Evolutionary conservation across 2,113 vertebrate genomes (phyloP), one percentile per base, ranked within the genome.

Genomic region (Meleagris gallopavo): DNA sequence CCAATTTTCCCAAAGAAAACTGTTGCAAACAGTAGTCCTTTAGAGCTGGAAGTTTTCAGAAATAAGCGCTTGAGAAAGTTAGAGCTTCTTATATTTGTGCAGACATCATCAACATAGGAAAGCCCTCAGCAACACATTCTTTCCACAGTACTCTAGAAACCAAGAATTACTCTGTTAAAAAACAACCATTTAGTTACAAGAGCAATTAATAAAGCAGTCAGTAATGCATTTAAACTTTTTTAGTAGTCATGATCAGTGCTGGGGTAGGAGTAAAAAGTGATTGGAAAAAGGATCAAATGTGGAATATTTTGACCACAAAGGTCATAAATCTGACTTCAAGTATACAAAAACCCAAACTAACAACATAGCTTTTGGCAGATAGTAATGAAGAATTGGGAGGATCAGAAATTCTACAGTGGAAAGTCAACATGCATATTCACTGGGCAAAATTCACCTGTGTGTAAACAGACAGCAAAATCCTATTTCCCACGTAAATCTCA

Each of bases 321-420:
- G 21, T 79, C 61, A 64, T 71, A 93, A 88, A 78, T 91, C 52
- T 65, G 41, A 85, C 82, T 83, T 85, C 11, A 71, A 30, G 19
- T 60, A 7, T 77, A 61, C 32, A 86, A 86, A 88, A 30, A 0
- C 0, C 25, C 10, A 71, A 64, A 43, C 32, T 77, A 81, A 65
- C 41, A 81, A 52, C 34, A 83, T 70, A 32, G 34, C 13, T 88
- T 86, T 95, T 94, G 91, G 61, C 57, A 93, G 70, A 61, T 75
- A 81, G 29, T 61, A 72, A 38, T 69, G 83, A 89, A 90, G 52
- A 86, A 64, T 0, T 84, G 72, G 69, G 76, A 90, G 83, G 72
- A 83, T 86, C 76, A 91, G 87, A 97, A 93, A 75, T 81, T 88
- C 52, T 81, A 17, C 82, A 88, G 55, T 77, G 57, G 60, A 95